A percentile compares a stretch with the other conserved stretches of the same genome.
These are phyloP conservation scores for Micrasema longulum DNA, from an alignment of 1,140 invertebrate species.

Conservation along the genomic window DNA sequence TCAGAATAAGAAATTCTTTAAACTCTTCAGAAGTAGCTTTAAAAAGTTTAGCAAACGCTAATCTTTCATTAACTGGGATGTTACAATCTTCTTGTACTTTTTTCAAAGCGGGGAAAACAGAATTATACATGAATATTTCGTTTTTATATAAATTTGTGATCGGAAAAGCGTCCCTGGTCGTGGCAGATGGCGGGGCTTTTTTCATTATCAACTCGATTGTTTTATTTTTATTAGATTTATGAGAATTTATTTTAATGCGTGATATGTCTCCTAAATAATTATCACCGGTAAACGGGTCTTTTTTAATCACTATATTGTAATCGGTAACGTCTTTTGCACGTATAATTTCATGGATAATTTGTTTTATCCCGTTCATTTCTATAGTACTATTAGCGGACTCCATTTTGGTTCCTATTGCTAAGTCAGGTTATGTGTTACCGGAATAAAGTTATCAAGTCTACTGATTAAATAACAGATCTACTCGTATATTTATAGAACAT, in stretches of 20 bases:
- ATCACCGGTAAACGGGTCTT: slow-evolving; percentile 8
- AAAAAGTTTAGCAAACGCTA: slow-evolving; percentile 21
- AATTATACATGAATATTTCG: slow-evolving; percentile 41
- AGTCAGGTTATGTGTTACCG: too few relatives aligned
- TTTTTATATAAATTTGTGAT: slow-evolving; percentile 3
- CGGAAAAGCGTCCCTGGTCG: background rate
- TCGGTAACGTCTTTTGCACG: background rate
- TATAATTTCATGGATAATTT: background rate
- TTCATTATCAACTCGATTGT: background rate
- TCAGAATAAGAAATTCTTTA: slow-evolving; percentile 63
- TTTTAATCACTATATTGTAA: background rate
- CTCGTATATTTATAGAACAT: too few relatives aligned
- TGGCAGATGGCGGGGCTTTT: background rate
- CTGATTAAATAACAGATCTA: too few relatives aligned
- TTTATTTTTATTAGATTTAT: background rate
- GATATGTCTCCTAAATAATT: slow-evolving; percentile 19
- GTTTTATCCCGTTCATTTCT: background rate
- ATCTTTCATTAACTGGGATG: slow-evolving; percentile 4
- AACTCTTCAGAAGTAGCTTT: slow-evolving; percentile 56
- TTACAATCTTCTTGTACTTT: slow-evolving; percentile 21
- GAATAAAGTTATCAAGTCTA: too few relatives aligned
- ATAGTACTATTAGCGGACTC: background rate
- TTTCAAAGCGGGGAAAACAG: slow-evolving; percentile 20
- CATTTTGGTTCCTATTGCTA: background rate
- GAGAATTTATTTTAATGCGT: background rate